These are phyloP conservation scores for Climacteris rufus DNA, from an alignment of 2,113 vertebrate genomes.

Conservation along the genomic window DNA sequence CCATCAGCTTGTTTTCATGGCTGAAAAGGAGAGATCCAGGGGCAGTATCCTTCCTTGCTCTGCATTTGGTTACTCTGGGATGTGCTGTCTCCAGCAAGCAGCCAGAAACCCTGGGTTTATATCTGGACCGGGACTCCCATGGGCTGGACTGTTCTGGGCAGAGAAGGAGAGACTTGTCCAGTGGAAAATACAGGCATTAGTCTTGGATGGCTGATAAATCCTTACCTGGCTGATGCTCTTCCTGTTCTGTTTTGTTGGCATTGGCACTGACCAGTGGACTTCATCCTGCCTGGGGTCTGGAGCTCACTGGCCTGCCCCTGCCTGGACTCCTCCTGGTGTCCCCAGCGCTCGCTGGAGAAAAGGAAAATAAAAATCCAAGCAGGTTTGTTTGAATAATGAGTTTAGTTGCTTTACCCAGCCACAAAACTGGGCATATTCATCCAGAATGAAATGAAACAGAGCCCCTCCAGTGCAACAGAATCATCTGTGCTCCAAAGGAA, in stretches of 20 bases:
- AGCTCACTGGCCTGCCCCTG: neutral
- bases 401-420: neutral
- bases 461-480: neutral
- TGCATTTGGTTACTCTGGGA: neutral
- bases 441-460: neutral
- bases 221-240: neutral
- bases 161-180: neutral
- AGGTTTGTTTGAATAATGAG: neutral
- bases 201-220: neutral
- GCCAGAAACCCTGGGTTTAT: neutral
- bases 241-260: neutral
- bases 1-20: neutral
- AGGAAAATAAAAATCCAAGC: neutral
- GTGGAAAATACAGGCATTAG: neutral
- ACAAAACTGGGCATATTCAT: neutral
- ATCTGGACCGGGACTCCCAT: neutral
- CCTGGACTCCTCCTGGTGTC: neutral
- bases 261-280: neutral
- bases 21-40: neutral
- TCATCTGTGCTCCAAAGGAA: neutral
- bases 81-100: neutral
- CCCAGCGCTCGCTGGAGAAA: neutral
- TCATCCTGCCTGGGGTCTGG: neutral
- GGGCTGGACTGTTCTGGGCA: neutral
- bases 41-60: neutral